Base-by-base conservation (phyloP, 2,113 vertebrate species). In the Acanthochromis polyacanthus region DNA sequence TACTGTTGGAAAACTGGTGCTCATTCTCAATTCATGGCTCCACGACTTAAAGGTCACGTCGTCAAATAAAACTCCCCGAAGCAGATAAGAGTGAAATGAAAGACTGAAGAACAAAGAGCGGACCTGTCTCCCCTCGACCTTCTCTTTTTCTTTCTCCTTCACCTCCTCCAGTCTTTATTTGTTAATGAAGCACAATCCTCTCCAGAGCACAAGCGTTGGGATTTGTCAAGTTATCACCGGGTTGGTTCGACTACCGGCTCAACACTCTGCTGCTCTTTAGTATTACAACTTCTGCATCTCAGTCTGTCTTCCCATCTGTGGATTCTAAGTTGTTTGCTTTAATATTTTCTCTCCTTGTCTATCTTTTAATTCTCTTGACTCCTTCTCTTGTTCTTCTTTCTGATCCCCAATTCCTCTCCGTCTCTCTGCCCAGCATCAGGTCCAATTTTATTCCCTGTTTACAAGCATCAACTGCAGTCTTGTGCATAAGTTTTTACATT, bases 131-230 rank as follows among this genome's bases (percentile, higher is more conserved):
- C 60, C 68, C 43, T 70, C 32, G 4, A 43, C 65, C 51, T n/a
- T 72, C 66, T 67, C 75, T 30, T 71, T 84, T 16, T 46, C 12
- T 62, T 75, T 50, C 72, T 71, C 60, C 30, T 69, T 67, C 51
- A 53, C 78, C 85, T 88, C 28, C 25, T 67, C 48, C 56, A 30
- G 55, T 77, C 66, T 86, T 90, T 88, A 91, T 91, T 87, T 84
- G 75, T 73, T 92, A 92, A 92, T 93, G 89, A 92, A 90, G 81
- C 80, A 22, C 51, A 81, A 83, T 84, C 84, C 83, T 91, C 81
- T 86, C 63, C 64, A 70, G 83, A 88, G 77, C 82, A 52, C 43
- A 50, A 53, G 78, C 61, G 4, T 63, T 67, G 69, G 80, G 82
- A 85, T 88, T 89, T 86, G 86, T 82, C 75, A 78, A 69, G 45